Conservation (phyloP, 2,888 invertebrate genomes). For the Heliconius aoede region DNA sequence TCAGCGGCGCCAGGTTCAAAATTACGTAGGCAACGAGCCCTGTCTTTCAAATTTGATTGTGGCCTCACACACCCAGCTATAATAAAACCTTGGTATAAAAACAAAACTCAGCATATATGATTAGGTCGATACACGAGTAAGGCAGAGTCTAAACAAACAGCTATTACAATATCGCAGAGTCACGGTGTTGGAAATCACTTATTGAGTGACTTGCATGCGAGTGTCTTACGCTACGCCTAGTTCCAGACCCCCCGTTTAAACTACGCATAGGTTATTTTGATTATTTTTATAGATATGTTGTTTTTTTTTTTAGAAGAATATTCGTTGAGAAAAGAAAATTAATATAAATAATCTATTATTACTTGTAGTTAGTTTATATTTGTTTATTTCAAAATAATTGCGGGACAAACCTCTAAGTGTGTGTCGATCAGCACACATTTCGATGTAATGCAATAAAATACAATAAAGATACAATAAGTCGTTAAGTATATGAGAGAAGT, state of each 20-base stretch:
- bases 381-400: too few relatives aligned
- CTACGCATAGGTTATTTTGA: conserved; percentile 49
- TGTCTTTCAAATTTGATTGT: conserved; percentile 83
- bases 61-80: conserved; percentile 82
- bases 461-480: background rate
- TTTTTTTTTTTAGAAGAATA: conserved; percentile 23
- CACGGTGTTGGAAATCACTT: conserved; percentile 82
- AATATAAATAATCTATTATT: too few relatives aligned
- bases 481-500: conserved; percentile 1
- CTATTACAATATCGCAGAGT: conserved; percentile 80
- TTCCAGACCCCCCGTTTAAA: conserved; percentile 59
- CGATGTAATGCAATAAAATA: too few relatives aligned
- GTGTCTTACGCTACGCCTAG: conserved; percentile 70
- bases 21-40: conserved; percentile 76
- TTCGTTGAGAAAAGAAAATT: background rate
- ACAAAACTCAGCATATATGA: conserved; percentile 84
- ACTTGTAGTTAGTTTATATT: too few relatives aligned
- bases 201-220: conserved; percentile 80
- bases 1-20: conserved; percentile 74
- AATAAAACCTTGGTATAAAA: conserved; percentile 81
- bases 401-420: too few relatives aligned
- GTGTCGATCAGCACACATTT: too few relatives aligned
- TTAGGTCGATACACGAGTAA: conserved; percentile 83
- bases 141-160: conserved; percentile 84
- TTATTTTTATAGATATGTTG: conserved; percentile 45